Evolutionary conservation across 2,888 invertebrate species (phyloP).

Genomic region (Leptopilina syphax): DNA sequence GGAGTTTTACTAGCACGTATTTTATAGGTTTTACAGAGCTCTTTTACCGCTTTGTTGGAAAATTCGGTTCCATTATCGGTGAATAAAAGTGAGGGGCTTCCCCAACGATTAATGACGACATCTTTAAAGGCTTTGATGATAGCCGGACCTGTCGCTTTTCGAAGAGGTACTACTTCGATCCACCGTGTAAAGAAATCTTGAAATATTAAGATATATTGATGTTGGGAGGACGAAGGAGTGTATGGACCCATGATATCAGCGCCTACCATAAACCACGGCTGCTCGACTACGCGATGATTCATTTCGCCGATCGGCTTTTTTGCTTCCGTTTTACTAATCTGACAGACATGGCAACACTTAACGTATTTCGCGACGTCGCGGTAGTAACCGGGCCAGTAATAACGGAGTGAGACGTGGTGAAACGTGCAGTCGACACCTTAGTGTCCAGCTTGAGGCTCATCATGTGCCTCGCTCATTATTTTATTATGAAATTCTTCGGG

Average conservation of each 20-base stretch:
- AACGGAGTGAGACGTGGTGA: too few species aligned
- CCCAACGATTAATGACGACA: background rate
- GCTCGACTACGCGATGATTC: too few species aligned
- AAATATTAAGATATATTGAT: conserved; percentile 51
- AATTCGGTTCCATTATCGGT: conserved; percentile 56
- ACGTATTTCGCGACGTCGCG: too few species aligned
- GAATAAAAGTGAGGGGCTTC: conserved; percentile 43
- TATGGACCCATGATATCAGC: conserved; percentile 57
- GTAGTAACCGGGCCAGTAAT: too few species aligned
- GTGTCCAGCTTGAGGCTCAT: too few species aligned
- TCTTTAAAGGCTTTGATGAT: conserved; percentile 46
- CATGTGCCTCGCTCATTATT: too few species aligned
- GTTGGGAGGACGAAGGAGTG: conserved; percentile 47
- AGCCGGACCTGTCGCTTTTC: conserved; percentile 47
- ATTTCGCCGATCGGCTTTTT: too few species aligned
- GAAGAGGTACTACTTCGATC: conserved; percentile 50
- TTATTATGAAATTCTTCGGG: too few species aligned
- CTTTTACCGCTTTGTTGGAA: background rate
- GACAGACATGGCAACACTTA: too few species aligned
- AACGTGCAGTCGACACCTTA: too few species aligned
- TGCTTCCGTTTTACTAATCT: too few species aligned
- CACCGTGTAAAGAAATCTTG: conserved; percentile 56
- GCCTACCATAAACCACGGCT: too few species aligned
- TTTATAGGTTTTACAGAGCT: background rate
- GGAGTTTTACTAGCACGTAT: conserved; percentile 21